Percentiles rank a stretch among this genome's conserved stretches.
Conservation (phyloP, 2,113 vertebrate species). For the Oenanthe oenanthe region DNA sequence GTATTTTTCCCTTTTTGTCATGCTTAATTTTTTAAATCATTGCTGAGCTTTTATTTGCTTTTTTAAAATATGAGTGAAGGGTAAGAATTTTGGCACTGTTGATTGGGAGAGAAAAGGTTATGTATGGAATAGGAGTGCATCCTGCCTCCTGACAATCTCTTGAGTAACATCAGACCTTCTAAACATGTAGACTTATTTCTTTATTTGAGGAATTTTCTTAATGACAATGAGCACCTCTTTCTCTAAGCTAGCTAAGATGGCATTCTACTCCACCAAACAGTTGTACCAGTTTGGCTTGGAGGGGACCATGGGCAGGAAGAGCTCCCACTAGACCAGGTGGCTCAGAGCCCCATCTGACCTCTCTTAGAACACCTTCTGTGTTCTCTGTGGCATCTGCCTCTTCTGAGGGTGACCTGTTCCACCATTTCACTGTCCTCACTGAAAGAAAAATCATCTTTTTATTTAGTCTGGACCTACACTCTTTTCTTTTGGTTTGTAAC, state of each 20-base stretch:
- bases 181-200: rapidly evolving
- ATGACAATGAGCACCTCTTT: background rate
- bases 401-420: background rate
- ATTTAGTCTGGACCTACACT: background rate
- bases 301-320: background rate
- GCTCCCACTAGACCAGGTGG: background rate
- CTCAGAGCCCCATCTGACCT: background rate
- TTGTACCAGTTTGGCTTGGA: background rate
- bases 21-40: background rate
- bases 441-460: background rate
- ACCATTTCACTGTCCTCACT: rapidly evolving
- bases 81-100: background rate
- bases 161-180: rapidly evolving
- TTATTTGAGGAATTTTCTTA: background rate
- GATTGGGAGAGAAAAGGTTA: background rate
- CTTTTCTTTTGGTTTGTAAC: background rate
- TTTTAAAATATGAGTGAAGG: background rate
- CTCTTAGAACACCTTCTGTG: background rate
- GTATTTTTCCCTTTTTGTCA: background rate
- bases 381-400: too few species aligned
- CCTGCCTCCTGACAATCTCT: background rate
- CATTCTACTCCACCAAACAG: background rate
- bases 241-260: background rate
- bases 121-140: background rate
- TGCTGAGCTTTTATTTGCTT: background rate